These are phyloP conservation scores for Potamilus streckersoni DNA, from an alignment of 1,140 invertebrate genomes.

Conservation along the genomic window DNA sequence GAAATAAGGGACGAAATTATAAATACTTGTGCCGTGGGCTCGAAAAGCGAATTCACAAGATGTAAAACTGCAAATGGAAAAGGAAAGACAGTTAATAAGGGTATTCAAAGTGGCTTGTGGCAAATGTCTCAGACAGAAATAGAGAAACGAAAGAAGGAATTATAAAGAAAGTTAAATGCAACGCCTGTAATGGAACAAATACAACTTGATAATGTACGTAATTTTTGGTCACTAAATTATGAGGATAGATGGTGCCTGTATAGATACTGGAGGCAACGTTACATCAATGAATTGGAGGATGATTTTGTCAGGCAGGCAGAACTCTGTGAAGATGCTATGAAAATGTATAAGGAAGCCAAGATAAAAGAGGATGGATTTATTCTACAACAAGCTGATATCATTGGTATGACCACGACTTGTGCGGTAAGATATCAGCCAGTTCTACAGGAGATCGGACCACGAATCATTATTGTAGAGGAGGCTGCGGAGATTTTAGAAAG, in stretches of 20 bases:
- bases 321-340: constrained; percentile 33
- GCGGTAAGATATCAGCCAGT: constrained; percentile 55
- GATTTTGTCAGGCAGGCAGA: constrained; percentile 33
- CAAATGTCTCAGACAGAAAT: constrained; percentile 12
- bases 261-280: constrained; percentile 54
- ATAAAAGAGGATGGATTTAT: constrained; percentile 56
- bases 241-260: constrained; percentile 63
- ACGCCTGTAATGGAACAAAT: constrained; percentile 33
- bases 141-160: constrained; percentile 23
- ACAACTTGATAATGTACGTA: constrained; percentile 24
- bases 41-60: constrained; percentile 9
- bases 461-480: constrained; percentile 64
- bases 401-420: constrained; percentile 66
- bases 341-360: constrained; percentile 46
- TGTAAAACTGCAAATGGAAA: constrained; percentile 5
- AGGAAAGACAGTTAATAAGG: constrained; percentile 11
- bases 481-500: constrained; percentile 64
- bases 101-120: constrained; percentile 9
- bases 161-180: constrained; percentile 18
- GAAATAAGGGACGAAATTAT: constrained; percentile 10
- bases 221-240: constrained; percentile 52
- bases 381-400: constrained; percentile 54
- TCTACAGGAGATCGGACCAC: constrained; percentile 49
- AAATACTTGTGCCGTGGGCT: constrained; percentile 4
- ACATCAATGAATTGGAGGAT: constrained; percentile 32